Percentiles rank a stretch among this genome's conserved stretches.
phyloP scores from a whole-genome alignment of 2,888 invertebrate genomes.

The Lamellibrachia satsuma region DNA sequence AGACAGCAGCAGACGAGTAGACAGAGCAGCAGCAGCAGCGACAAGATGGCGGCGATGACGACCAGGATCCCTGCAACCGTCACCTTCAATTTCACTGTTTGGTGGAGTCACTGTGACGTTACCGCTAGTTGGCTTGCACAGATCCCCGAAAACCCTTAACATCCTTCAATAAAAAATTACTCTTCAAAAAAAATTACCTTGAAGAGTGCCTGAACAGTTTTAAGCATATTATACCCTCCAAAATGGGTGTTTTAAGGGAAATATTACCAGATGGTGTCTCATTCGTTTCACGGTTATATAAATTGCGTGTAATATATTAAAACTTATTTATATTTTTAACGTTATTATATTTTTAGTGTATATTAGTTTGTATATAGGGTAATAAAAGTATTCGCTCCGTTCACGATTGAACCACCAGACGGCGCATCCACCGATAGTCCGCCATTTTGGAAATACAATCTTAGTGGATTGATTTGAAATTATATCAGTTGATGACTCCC shows the following conservation, averaged over 20 bases:
- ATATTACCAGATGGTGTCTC: too few relatives aligned
- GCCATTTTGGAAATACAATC: background rate
- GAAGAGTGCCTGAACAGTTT: too few relatives aligned
- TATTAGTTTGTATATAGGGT: background rate
- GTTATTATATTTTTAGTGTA: background rate
- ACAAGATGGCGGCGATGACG: conserved; percentile 39
- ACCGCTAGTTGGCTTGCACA: too few relatives aligned
- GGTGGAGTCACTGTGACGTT: too few relatives aligned
- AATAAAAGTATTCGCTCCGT: background rate
- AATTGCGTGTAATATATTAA: too few relatives aligned
- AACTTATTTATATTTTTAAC: background rate
- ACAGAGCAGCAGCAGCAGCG: conserved; percentile 37
- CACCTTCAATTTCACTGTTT: too few relatives aligned
- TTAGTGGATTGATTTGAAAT: background rate
- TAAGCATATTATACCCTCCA: too few relatives aligned
- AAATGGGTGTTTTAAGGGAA: too few relatives aligned
- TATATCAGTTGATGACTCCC: background rate
- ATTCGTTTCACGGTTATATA: too few relatives aligned
- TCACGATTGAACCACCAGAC: background rate
- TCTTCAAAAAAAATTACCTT: too few relatives aligned
- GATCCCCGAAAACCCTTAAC: too few relatives aligned
- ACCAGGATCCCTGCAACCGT: conserved; percentile 39
- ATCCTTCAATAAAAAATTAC: too few relatives aligned
- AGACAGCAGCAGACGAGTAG: conserved; percentile 40
- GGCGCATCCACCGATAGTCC: background rate